These are phyloP conservation scores for Hydraecia micacea DNA, from an alignment of 2,888 invertebrate genomes.

Conservation along the genomic window DNA sequence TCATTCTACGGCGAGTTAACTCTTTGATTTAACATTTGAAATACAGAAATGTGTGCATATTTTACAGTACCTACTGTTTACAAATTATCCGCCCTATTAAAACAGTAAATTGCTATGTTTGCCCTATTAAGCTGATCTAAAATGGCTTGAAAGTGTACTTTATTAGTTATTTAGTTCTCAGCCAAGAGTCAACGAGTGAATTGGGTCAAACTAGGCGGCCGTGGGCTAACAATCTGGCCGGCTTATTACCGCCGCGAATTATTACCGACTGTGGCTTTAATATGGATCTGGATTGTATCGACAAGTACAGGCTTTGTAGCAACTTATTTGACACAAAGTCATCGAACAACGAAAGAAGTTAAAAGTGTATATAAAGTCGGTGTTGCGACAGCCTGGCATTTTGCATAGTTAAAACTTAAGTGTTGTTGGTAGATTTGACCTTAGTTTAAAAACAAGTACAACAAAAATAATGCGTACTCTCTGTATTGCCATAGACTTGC, in stretches of 20 bases:
- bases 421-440: background rate
- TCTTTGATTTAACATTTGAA: background rate
- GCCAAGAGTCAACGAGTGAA: slow-evolving; percentile 51
- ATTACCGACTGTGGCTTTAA: slow-evolving; percentile 34
- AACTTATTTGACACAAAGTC: background rate
- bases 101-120: background rate
- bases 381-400: background rate
- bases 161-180: slow-evolving; percentile 51
- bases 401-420: background rate
- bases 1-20: background rate
- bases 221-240: slow-evolving; percentile 40
- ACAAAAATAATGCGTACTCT: background rate
- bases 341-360: background rate
- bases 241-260: slow-evolving; percentile 48
- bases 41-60: background rate
- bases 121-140: slow-evolving; percentile 16
- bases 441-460: background rate
- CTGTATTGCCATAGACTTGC: background rate
- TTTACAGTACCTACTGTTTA: background rate
- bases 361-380: background rate
- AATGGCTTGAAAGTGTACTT: slow-evolving; percentile 32
- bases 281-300: slow-evolving; percentile 32
- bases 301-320: background rate
- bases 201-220: slow-evolving; percentile 63
- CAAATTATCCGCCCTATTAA: slow-evolving; percentile 8